Evolutionary conservation across 2,797 vertebrate species (phyloP).

Genomic region (Ctenopoma multispine): DNA sequence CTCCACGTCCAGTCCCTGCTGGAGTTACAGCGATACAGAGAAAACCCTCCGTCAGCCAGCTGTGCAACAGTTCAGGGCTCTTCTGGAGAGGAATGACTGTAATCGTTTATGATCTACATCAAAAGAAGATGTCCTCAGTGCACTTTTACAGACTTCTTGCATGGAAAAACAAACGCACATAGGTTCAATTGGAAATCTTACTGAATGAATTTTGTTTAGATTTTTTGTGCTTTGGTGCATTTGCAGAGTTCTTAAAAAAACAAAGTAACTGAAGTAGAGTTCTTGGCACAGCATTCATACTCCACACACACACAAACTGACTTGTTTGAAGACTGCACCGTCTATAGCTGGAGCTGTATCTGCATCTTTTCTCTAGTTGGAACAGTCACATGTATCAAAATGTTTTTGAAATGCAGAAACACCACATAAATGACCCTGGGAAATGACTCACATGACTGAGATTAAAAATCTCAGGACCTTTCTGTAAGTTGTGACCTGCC

Average conservation of each 20-base stretch:
- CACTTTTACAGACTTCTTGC: neutral
- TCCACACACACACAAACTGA: neutral
- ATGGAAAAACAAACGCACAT: neutral
- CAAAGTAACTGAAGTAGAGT: neutral
- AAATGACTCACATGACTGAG: slow-evolving; percentile 56
- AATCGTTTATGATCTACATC: neutral
- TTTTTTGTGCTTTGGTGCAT: neutral
- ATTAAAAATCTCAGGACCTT: slow-evolving; percentile 69
- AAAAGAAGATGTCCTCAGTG: neutral
- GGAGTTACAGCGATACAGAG: slow-evolving; percentile 71
- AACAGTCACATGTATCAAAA: slow-evolving; percentile 34
- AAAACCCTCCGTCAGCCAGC: neutral
- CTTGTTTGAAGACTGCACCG: neutral
- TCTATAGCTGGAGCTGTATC: neutral
- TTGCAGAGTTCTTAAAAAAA: neutral
- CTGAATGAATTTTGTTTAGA: neutral
- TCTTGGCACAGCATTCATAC: neutral
- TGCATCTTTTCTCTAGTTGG: neutral
- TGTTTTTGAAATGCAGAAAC: slow-evolving; percentile 33
- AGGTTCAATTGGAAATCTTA: neutral
- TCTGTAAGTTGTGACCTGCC: slow-evolving; percentile 33
- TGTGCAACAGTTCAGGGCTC: slow-evolving; percentile 6
- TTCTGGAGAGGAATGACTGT: slow-evolving; percentile 23
- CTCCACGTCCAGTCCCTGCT: slow-evolving; percentile 81
- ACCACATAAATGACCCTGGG: slow-evolving; percentile 47